These are phyloP conservation scores for Eonycteris spelaea DNA, from an alignment of 2,113 vertebrate genomes.

Conservation along the genomic window DNA sequence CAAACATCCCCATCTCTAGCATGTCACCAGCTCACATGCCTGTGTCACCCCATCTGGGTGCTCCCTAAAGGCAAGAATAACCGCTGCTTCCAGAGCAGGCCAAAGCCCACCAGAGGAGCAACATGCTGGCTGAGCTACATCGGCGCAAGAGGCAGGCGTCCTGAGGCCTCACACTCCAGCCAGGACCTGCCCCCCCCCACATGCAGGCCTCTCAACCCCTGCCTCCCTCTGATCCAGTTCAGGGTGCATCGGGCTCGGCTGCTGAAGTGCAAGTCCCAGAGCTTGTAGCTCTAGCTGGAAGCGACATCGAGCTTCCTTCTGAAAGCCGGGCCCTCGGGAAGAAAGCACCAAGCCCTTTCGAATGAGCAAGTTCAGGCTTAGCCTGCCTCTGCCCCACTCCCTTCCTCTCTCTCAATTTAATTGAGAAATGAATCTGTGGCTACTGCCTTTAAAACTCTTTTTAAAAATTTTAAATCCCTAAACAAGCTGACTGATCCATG, in stretches of 20 bases:
- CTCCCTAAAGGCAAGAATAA: background rate
- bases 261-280: background rate
- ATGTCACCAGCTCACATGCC: background rate
- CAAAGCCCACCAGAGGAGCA: background rate
- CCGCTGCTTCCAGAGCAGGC: background rate
- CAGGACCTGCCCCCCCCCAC: background rate
- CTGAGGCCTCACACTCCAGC: background rate
- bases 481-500: slow-evolving; percentile 68
- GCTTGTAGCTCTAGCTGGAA: background rate
- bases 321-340: background rate
- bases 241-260: background rate
- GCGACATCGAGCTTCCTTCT: background rate
- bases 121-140: background rate
- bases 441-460: slow-evolving; percentile 56
- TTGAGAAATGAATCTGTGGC: slow-evolving; percentile 62
- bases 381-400: background rate
- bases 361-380: background rate
- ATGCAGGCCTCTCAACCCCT: background rate
- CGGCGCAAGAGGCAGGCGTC: background rate
- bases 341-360: background rate
- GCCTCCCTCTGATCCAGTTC: background rate
- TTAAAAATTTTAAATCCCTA: slow-evolving; percentile 44
- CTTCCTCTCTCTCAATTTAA: slow-evolving; percentile 34
- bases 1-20: background rate
- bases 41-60: background rate